Base-by-base conservation (phyloP, 35 echinoderm and acorn worm genomes). In the Anneissia japonica region DNA sequence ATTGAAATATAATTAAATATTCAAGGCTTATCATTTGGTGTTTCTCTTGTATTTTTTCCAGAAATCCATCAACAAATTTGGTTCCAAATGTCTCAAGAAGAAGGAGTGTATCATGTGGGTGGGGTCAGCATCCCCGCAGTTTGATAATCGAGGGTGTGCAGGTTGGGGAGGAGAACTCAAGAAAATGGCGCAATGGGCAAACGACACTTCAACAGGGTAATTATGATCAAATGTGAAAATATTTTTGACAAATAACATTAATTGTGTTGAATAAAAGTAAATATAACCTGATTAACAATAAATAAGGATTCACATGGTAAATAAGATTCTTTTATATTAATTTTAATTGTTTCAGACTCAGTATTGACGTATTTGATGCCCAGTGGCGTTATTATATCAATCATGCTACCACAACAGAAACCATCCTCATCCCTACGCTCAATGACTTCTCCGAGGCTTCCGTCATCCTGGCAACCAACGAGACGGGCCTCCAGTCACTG, bases 121-220 rank as follows among this genome's bases (percentile, higher is more conserved):
- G 74, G 96, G 92, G 13, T 94, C 96, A 0, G 92, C 80, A 16
- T 91, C 96, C 33, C 96, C 96, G 0, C 89, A 92, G 11, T 94
- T 99, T 83, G 96, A 99, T 38, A 99, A 99, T 87, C 81, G 96
- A 77, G 96, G 96, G 16, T 99, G 96, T 84, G 96, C 92, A 30
- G 96, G 86, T 21, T 99, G 96, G 96, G 96, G 96, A 34, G 26
- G 40, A 34, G 51, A 85, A 34, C 92, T 99, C 31, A 87, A 89
- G 37, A 90, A 86, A 30, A 41, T 99, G n/a, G 86, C 96, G 76
- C 80, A 90, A 72, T 37, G 34, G 51, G 26, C 26, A 1, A 64
- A 64, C 10, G 26, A 64, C 26, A 23, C 11, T 23, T 19, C 51
- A 9, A 19, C 51, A 64, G 51, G 51, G 51, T 64, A n/a, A n/a